Evolutionary conservation across 2,113 vertebrate species (phyloP), one percentile per base, ranked within the genome.

Genomic region (Daubentonia madagascariensis): DNA sequence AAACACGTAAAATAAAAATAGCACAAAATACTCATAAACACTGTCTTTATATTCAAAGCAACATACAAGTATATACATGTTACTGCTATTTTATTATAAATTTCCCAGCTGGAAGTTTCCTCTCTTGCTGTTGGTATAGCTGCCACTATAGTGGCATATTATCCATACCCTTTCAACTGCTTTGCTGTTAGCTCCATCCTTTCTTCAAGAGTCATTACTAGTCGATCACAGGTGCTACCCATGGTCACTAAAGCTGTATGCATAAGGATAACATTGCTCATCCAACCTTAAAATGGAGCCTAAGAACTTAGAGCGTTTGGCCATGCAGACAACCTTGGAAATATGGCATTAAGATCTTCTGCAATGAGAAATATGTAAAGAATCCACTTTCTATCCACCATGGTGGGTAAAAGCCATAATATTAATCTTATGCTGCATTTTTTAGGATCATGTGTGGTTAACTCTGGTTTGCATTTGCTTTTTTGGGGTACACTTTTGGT

Each of bases 171-270:
- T 18, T n/a, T 32, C 40, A 65, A 32, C 23, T 37, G 40, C 35
- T 68, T 43, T 35, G 2, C 8, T 67, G 45, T 93, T 73, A 90
- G 45, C 23, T 12, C 23, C 2, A 10, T 13, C 9, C 16, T 81
- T 80, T 89, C 18, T 85, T 85, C 88, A 75, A 83, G 65, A 85
- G 70, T 52, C 95, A 67, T 91, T 76, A 61, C 76, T 54, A 94
- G 76, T 94, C 59, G 61, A 45, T 59, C 48, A 5, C 37, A 85
- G 25, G 65, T 48, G 52, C 57, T 92, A 76, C 91, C 81, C 81
- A 43, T 37, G 45, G 72, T n/a, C 72, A 52, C 65, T 87, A 72
- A 97, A 81, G 30, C 50, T 57, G 1, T 67, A 23, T 76, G 20
- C 7, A 20, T 67, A 72, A 91, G 54, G 52, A 72, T 30, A 40